A percentile compares a stretch with the other conserved stretches of the same genome.
Conservation (phyloP, 2,797 vertebrate genomes). For the Oreonectes daqikongensis region DNA sequence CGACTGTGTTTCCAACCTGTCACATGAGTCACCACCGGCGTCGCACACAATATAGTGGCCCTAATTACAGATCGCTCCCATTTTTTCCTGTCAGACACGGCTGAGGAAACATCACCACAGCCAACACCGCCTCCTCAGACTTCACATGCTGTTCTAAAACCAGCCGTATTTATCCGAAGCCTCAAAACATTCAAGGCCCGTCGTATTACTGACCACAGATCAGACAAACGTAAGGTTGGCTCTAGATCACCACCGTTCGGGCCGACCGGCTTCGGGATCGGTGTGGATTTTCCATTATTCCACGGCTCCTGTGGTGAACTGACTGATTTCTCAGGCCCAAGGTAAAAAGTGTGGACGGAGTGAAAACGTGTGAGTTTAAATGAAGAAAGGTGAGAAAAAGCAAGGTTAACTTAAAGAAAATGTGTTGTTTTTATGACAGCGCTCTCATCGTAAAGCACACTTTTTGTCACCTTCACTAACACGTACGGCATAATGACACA, state of each 20-base stretch:
- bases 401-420: background rate
- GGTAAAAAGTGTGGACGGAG: constrained; percentile 24
- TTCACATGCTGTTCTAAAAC: constrained; percentile 31
- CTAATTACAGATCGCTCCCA: constrained; percentile 47
- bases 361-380: too few relatives aligned
- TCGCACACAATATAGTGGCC: constrained; percentile 35
- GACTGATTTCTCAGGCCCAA: constrained; percentile 60
- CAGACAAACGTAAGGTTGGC: constrained; percentile 1
- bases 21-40: constrained; percentile 33
- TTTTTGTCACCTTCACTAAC: constrained; percentile 18
- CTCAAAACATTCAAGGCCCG: constrained; percentile 25
- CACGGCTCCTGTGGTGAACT: constrained; percentile 67
- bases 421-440: background rate
- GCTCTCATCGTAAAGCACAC: background rate
- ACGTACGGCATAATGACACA: constrained; percentile 6
- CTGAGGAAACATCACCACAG: constrained; percentile 22
- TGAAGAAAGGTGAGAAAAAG: too few relatives aligned
- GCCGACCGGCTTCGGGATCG: constrained; percentile 42
- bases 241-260: constrained; percentile 46
- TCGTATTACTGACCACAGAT: constrained; percentile 23
- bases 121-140: background rate
- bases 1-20: constrained; percentile 38
- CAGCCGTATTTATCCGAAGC: constrained; percentile 19
- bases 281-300: constrained; percentile 72
- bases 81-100: constrained; percentile 40